phyloP scores from a whole-genome alignment of 2,113 vertebrate species.

The Lagopus muta region DNA sequence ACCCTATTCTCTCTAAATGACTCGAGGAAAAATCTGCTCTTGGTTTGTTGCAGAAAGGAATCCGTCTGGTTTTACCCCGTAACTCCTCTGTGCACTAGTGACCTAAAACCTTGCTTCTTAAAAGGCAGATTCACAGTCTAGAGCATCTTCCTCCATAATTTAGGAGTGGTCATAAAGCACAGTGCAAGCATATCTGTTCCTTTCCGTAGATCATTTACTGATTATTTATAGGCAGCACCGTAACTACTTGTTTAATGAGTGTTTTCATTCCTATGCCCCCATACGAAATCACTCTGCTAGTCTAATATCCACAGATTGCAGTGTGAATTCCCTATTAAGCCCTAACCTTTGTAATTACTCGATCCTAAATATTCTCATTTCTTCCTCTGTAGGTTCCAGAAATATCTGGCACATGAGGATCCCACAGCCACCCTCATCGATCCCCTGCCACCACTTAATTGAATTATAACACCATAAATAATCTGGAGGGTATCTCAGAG shows the following conservation, averaged over 20 bases:
- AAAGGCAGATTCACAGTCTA: neutral
- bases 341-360: conserved; percentile 40
- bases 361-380: conserved; percentile 52
- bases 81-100: neutral
- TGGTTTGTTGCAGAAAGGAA: neutral
- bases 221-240: neutral
- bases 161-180: neutral
- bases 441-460: conserved; percentile 54
- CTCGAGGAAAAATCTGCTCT: conserved; percentile 16
- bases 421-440: conserved; percentile 21
- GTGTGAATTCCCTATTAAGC: conserved; percentile 32
- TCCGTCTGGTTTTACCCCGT: neutral
- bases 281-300: neutral
- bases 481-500: conserved; percentile 47
- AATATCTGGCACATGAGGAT: conserved; percentile 4
- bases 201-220: neutral
- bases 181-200: neutral
- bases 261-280: neutral
- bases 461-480: conserved; percentile 64
- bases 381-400: conserved; percentile 35
- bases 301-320: neutral
- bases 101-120: neutral
- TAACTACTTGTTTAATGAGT: conserved; percentile 3
- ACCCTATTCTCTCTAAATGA: neutral
- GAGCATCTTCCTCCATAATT: neutral